Base-by-base conservation (phyloP, 2,113 vertebrate species). In the Chamaea fasciata region DNA sequence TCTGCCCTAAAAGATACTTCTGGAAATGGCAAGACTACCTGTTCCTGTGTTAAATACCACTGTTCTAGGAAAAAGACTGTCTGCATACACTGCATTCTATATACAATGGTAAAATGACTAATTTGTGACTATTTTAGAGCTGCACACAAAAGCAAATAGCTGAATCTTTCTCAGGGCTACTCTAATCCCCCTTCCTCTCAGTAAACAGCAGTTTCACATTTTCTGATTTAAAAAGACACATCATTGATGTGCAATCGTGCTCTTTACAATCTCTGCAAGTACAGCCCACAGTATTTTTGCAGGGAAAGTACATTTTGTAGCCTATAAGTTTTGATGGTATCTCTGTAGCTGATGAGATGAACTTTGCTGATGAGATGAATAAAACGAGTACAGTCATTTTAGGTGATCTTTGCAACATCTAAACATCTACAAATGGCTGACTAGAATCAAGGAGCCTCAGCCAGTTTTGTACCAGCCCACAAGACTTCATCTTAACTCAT, bases 321-420 rank as follows among this genome's bases (percentile, higher is more conserved):
- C 49, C 62, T 80, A 80, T 81, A 92, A 91, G 65, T 87, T 87
- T 92, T 83, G 94, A 93, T 82, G 59, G 68, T 95, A 92, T 95
- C 62, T 92, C 83, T 82, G 42, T 81, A 55, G 73, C 47, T 68
- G 93, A 89, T 52, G 85, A 96, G 86, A 84, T 95, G 68, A 90
- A 96, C 94, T 95, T 96, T 93, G 60, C 90, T 96, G 86, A 92
- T 94, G 90, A 92, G 44, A 96, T 75, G 79, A 93, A 94, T 41
- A 96, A 97, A 95, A 89, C 2, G 19, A 81, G 41, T 47, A 64
- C 41, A 80, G 77, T 62, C 50, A 90, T 83, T 90, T 90, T 20
- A 76, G 83, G 44, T 1, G 15, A 80, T 81, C 75, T 94, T 11
- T 47, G 35, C 30, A 83, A 84, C 71, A 67, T 60, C 65, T 76